phyloP scores from a whole-genome alignment of 2,113 vertebrate genomes.

The Smithornis capensis region DNA sequence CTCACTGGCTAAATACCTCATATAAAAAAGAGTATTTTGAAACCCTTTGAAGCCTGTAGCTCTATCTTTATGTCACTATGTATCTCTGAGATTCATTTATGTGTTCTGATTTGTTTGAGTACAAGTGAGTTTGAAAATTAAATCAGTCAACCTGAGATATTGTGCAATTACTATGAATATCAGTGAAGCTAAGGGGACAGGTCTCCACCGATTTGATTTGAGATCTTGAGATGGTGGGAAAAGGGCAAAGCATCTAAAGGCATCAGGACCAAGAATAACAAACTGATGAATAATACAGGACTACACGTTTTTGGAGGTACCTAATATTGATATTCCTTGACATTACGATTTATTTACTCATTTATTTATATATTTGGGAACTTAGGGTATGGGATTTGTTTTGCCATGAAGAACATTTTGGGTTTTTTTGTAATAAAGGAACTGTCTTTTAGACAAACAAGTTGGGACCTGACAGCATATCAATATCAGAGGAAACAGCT shows the following conservation, averaged over 20 bases:
- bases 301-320: not conserved
- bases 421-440: not conserved
- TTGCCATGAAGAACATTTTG: not conserved
- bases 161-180: not conserved
- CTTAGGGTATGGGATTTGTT: not conserved
- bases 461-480: not conserved
- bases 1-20: not conserved
- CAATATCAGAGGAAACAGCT: not conserved
- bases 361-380: no score
- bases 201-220: not conserved
- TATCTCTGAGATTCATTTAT: not conserved
- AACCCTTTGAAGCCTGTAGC: not conserved
- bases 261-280: not conserved
- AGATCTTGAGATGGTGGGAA: not conserved
- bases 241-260: not conserved
- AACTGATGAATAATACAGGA: not conserved
- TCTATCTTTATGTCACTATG: not conserved
- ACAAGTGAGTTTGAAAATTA: not conserved
- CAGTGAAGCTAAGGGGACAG: not conserved
- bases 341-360: not conserved
- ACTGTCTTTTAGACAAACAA: not conserved
- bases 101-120: not conserved
- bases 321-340: not conserved
- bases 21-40: not conserved
- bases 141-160: not conserved